These are phyloP conservation scores for Hemicrepidius hirtus DNA, from an alignment of 2,888 invertebrate species.

Conservation along the genomic window DNA sequence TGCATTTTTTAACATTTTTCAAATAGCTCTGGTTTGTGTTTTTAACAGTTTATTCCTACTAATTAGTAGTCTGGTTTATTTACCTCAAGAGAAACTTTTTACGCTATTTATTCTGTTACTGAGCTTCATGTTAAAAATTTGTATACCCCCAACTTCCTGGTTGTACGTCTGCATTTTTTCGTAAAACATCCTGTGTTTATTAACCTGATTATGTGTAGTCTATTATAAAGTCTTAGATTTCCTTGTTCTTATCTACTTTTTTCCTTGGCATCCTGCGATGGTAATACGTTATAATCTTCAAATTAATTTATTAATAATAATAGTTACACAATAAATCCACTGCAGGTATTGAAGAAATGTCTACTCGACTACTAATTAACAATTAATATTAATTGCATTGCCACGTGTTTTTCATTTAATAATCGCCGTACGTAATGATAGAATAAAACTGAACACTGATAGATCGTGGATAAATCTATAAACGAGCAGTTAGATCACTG, in stretches of 20 bases:
- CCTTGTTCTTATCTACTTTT: constrained; percentile 7
- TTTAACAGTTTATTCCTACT: too few species aligned
- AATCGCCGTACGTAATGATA: background rate
- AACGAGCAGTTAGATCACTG: background rate
- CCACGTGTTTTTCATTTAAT: constrained; percentile 12
- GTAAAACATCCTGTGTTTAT: background rate
- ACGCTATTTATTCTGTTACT: too few species aligned
- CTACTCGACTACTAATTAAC: constrained; percentile 15
- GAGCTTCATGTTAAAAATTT: too few species aligned
- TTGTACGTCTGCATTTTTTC: background rate
- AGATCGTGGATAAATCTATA: background rate
- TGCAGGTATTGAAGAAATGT: background rate
- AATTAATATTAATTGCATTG: constrained; percentile 21
- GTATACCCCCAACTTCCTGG: background rate
- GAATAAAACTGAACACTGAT: background rate
- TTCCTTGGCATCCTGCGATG: background rate
- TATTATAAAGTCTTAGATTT: background rate
- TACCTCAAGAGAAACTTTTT: too few species aligned
- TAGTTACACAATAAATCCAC: constrained; percentile 9
- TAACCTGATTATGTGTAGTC: constrained; percentile 8
- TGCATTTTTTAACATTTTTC: too few species aligned
- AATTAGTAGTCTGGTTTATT: too few species aligned
- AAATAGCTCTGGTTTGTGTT: too few species aligned
- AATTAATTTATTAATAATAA: constrained; percentile 21
- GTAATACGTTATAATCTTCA: background rate